Evolutionary conservation across 2,888 invertebrate species (phyloP), one percentile per base, ranked within the genome.

Genomic region (Mesoligia furuncula): DNA sequence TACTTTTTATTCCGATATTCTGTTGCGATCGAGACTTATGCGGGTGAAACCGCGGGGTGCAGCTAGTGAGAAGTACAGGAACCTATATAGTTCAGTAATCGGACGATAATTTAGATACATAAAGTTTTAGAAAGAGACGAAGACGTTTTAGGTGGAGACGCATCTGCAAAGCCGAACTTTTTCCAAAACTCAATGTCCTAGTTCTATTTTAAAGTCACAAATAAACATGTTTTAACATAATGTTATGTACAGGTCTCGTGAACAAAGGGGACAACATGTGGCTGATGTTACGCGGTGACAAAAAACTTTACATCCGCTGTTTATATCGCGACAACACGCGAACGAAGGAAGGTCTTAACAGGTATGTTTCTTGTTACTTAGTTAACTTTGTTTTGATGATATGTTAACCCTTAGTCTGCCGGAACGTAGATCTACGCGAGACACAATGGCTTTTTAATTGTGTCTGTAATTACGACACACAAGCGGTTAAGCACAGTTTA

Each of bases 301-400:
- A 81, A 79, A 85, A 87, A 86, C 77, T 88, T 82, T 85, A 87
- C 84, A 86, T 87, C 27, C 85, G 84, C 72, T 92, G 92, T 89
- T 85, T 88, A 80, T 82, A 79, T 82, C 87, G 80, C 77, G 86
- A 88, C 71, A 81, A 84, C 80, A 85, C 77, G 62, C 80, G 67
- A 80, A 66, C 77, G 48, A 70, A 57, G 24, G 61, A 71, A 42
- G 48, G 76, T 64, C 42, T 66, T 72, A 80, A 77, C 88, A 89
- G 91, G 91, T 90, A 82, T 74, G 61, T 76, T 74, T 67, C 66
- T 80, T 85, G 73, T 81, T 59, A 67, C 68, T 78, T 64, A 64
- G 54, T 42, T 27, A 64, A 76, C 62, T 73, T 81, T 75, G 66
- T 79, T 79, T 64, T n/a, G n/a, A n/a, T n/a, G n/a, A n/a, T n/a